Evolutionary conservation across 2,888 invertebrate species (phyloP), one percentile per base, ranked within the genome.

Genomic region (Drosophila merina): DNA sequence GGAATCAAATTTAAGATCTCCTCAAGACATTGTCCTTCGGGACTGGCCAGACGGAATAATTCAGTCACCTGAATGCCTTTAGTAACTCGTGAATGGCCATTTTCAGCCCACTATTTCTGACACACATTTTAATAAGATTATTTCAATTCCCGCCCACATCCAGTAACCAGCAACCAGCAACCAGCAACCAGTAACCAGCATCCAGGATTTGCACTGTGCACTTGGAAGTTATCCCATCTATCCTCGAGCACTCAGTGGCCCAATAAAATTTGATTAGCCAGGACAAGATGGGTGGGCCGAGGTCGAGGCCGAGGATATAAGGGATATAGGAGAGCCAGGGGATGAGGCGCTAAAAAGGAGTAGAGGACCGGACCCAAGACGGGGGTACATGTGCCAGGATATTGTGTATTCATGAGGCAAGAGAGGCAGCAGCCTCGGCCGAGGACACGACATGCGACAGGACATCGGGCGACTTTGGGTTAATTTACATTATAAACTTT

Each of bases 401-500:
- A 84, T 81, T 81, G 82, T 77, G 74, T 81, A 85, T 82, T 85
- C 85, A 85, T 82, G 85, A 55, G 50, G 77, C 28, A 28, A 28
- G 6, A 28, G 28, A 6, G n/a, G 4, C 36, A 36, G 36, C 36
- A 36, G 2, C 58, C 25, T 44, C 49, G 38, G 68, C 51, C 60
- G 52, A 48, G 50, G 50, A 49, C 75, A 77, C 74, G 57, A 68
- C 72, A 57, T 56, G 49, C 60, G 80, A 75, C 71, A 75, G 80
- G 74, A 80, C 75, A 80, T 62, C 49, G 49, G 59, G 72, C 78
- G 79, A 87, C 79, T 85, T 74, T 81, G 87, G 87, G 87, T 83
- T 87, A 87, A 87, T 83, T 83, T 83, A 87, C 87, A 83, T 83
- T 87, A 83, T 83, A 83, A 83, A 83, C 83, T 83, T 83, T 83